These are phyloP conservation scores for Bombus huntii DNA, from an alignment of 1,140 invertebrate species.

Conservation along the genomic window DNA sequence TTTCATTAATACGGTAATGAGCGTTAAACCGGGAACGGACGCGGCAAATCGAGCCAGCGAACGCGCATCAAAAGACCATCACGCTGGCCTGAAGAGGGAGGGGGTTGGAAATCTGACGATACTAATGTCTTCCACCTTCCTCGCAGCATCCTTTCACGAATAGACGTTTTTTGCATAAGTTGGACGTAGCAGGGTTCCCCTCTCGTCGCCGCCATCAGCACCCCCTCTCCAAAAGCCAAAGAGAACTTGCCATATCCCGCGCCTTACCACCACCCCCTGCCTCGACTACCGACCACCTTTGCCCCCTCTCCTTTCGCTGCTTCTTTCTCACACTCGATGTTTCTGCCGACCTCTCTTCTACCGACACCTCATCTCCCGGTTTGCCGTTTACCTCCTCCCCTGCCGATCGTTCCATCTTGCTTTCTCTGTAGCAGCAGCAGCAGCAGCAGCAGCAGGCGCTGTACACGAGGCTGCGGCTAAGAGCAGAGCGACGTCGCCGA, in stretches of 20 bases:
- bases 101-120: constrained; percentile 37
- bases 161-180: constrained; percentile 67
- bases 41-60: neutral
- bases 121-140: constrained; percentile 60
- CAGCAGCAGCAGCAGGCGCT: constrained; percentile 38
- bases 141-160: constrained; percentile 54
- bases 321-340: neutral
- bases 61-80: constrained; percentile 42
- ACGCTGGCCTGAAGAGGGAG: neutral
- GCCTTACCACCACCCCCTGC: constrained; percentile 40
- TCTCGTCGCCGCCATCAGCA: constrained; percentile 63
- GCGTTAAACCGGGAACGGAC: constrained; percentile 23
- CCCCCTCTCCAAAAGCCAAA: constrained; percentile 40
- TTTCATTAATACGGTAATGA: constrained; percentile 26
- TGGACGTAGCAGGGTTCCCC: constrained; percentile 47
- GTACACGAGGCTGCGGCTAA: constrained; percentile 72
- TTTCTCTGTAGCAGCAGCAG: constrained; percentile 29
- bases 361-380: constrained; percentile 23
- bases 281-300: constrained; percentile 41
- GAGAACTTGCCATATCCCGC: constrained; percentile 45
- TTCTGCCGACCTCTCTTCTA: neutral
- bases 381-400: constrained; percentile 8
- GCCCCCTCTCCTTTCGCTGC: neutral
- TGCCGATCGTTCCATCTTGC: neutral
- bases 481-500: constrained; percentile 75